These are phyloP conservation scores for Drosophila lacertosa DNA, from an alignment of 1,140 invertebrate genomes.

Conservation along the genomic window DNA sequence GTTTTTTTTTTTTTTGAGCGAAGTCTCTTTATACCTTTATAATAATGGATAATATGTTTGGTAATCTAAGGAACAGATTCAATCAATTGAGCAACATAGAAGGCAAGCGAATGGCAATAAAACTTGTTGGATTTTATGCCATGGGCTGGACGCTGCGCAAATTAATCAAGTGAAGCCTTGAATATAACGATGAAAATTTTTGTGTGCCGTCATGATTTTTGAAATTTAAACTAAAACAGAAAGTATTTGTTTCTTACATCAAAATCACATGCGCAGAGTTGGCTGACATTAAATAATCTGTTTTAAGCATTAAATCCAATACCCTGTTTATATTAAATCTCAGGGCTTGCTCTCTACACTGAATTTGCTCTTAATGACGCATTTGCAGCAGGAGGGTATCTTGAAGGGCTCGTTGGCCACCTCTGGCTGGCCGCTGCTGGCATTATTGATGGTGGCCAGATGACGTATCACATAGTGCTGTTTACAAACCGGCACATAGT, in stretches of 20 bases:
- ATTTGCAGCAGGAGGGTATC: slow-evolving; percentile 88
- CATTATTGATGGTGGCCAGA: slow-evolving; percentile 56
- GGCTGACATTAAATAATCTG: not conserved
- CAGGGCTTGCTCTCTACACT: slow-evolving; percentile 12
- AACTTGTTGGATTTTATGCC: slow-evolving; percentile 69
- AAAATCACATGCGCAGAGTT: slow-evolving; percentile 61
- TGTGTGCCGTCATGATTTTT: not conserved
- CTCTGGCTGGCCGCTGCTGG: slow-evolving; percentile 36
- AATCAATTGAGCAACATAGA: slow-evolving; percentile 51
- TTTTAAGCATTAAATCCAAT: not conserved
- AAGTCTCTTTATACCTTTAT: not conserved
- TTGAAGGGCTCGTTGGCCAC: slow-evolving; percentile 81
- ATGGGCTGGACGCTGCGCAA: slow-evolving; percentile 66
- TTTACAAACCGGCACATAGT: slow-evolving; percentile 86
- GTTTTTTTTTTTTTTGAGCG: not conserved
- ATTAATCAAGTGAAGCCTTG: slow-evolving; percentile 50
- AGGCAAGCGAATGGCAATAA: slow-evolving; percentile 59
- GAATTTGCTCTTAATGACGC: slow-evolving; percentile 83
- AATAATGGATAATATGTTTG: slow-evolving; percentile 52
- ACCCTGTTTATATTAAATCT: not conserved
- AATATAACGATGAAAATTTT: slow-evolving; percentile 1
- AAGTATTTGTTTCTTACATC: slow-evolving; percentile 50
- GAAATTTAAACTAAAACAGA: not conserved
- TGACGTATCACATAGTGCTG: slow-evolving; percentile 86
- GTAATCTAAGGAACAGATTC: slow-evolving; percentile 52